Percentiles rank a stretch among this genome's conserved stretches.
Conservation (phyloP, 2,113 vertebrate genomes). For the Castor canadensis region DNA sequence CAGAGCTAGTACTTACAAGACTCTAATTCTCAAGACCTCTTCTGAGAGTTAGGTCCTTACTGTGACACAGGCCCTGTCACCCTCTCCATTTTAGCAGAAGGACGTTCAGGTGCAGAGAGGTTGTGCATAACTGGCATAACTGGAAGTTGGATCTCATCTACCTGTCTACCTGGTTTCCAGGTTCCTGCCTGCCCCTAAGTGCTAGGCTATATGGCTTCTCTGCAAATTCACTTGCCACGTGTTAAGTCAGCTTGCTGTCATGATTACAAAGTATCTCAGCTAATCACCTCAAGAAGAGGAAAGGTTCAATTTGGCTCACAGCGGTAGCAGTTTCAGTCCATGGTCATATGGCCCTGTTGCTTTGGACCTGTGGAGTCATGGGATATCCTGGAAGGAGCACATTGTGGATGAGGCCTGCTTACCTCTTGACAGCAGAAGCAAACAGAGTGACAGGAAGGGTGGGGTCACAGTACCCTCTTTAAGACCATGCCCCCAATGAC, state of each 20-base stretch:
- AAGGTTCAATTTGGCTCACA: not conserved
- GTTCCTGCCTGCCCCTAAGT: not conserved
- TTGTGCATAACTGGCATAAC: not conserved
- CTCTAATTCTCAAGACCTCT: not conserved
- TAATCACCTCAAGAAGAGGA: not conserved
- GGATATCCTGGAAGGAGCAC: not conserved
- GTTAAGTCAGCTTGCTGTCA: no score
- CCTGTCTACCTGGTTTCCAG: not conserved
- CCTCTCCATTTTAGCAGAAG: not conserved
- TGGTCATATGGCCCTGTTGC: not conserved
- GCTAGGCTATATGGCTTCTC: not conserved
- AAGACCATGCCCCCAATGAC: not conserved
- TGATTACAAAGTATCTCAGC: not conserved
- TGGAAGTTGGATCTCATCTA: no score
- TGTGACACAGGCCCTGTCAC: no score
- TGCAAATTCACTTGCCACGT: not conserved
- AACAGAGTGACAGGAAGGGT: not conserved
- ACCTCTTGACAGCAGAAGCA: not conserved
- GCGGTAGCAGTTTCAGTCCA: not conserved
- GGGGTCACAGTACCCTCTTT: not conserved
- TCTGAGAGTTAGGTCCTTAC: not conserved
- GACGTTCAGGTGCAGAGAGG: not conserved
- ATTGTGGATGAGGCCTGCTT: not conserved
- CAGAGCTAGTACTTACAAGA: not conserved
- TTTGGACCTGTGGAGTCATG: not conserved